These are phyloP conservation scores for Rallus crepitans DNA, from an alignment of 2,797 vertebrate species.

Conservation along the genomic window DNA sequence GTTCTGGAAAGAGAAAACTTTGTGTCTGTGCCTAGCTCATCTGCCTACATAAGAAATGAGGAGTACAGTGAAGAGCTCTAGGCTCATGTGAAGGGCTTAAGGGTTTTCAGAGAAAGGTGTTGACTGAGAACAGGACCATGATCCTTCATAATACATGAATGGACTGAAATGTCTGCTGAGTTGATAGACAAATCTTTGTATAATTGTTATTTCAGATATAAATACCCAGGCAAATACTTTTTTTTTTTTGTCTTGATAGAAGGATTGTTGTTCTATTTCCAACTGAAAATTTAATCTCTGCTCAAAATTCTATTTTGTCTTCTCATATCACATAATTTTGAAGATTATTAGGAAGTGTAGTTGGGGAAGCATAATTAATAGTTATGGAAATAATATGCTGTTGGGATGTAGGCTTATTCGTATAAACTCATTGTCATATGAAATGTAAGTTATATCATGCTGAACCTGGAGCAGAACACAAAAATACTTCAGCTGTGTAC, in stretches of 20 bases:
- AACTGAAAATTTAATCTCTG: not conserved
- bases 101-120: too few species aligned
- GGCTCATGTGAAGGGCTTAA: too few species aligned
- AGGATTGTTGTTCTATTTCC: not conserved
- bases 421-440: not conserved
- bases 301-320: not conserved
- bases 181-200: not conserved
- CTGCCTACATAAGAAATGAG: too few species aligned
- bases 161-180: not conserved
- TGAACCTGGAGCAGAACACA: not conserved
- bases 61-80: too few species aligned
- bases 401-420: not conserved
- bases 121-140: too few species aligned
- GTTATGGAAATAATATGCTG: not conserved
- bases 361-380: not conserved
- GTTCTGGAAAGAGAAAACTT: too few species aligned
- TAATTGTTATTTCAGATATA: not conserved
- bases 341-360: not conserved
- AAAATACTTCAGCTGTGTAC: not conserved
- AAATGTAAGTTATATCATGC: not conserved
- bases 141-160: not conserved
- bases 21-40: too few species aligned
- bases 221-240: not conserved
- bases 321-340: not conserved
- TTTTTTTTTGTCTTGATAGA: not conserved